Base-by-base conservation (phyloP, 2,797 vertebrate genomes). In the Lateolabrax maculatus region DNA sequence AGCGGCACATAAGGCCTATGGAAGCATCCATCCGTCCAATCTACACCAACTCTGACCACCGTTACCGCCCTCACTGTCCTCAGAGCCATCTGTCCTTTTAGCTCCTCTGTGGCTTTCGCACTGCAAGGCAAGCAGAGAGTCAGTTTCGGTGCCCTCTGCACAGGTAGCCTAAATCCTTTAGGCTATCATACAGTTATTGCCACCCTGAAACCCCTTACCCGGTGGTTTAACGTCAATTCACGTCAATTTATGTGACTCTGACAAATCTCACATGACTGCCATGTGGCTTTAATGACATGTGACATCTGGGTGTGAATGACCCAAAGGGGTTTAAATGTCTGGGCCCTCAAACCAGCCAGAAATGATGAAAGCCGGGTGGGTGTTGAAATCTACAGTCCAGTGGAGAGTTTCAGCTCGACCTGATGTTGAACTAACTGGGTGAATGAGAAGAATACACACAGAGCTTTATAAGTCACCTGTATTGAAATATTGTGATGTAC, bases 201-300 rank as follows among this genome's bases (percentile, higher is more conserved):
- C 10, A 44, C 16, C 53, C 16, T 21, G 11, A 37, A 43, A 49
- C 2, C 19, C 3, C 5, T 29, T 58, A 9, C 10, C 51, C 41
- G 21, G 37, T 44, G 53, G 18, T 65, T 58, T 15, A 41, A 44
- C 8, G 18, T 19, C 9, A 37, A 5, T 56, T 67, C 46, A 39
- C 37, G 9, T 58, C 41, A 12, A 76, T 70, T 66, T 53, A 64
- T 66, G 46, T 49, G 25, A 58, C 23, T 39, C 37, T 73, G 34
- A 19, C 58, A 71, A 34, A n/a, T 56, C 55, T 71, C 55, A 56
- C 64, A 69, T 63, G 65, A 75, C n/a, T 71, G 48, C 41, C 36
- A 73, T 43, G 55, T 44, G 43, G 63, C 19, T 36, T 63, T 44
- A 43, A 56, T 73, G 39, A 56, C 43, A 70, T 63, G 34, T 73